phyloP scores from a whole-genome alignment of 2,113 vertebrate species.

The Gymnorhina tibicen region DNA sequence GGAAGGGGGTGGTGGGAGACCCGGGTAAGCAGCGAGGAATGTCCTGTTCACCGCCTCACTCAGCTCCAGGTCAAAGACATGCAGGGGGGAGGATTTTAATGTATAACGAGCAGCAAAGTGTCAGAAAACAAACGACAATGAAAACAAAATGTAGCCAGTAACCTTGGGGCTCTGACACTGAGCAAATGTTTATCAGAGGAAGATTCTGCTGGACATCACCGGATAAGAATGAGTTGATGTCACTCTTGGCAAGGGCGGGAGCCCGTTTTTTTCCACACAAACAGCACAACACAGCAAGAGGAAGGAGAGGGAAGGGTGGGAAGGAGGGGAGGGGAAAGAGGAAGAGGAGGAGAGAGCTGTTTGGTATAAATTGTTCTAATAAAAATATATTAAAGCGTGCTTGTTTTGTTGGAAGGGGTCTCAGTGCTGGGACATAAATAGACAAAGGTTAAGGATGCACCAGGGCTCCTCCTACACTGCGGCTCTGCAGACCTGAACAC shows the following conservation, averaged over 20 bases:
- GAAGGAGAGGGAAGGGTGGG: conserved; percentile 10
- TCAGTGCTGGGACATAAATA: conserved; percentile 20
- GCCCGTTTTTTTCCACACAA: conserved; percentile 59
- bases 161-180: conserved; percentile 65
- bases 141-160: conserved; percentile 53
- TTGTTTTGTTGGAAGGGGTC: conserved; percentile 44
- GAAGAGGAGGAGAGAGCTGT: not conserved
- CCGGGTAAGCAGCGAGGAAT: not conserved
- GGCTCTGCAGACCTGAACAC: not conserved
- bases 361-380: conserved; percentile 36
- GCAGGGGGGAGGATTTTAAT: not conserved
- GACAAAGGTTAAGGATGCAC: conserved; percentile 48
- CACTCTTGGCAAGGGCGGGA: conserved; percentile 71
- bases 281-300: conserved; percentile 61
- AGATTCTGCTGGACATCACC: conserved; percentile 72
- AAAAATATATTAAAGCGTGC: not conserved
- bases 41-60: not conserved
- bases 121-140: conserved; percentile 30
- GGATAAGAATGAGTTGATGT: conserved; percentile 84
- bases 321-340: conserved; percentile 4
- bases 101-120: not conserved
- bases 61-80: not conserved
- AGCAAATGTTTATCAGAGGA: conserved; percentile 71
- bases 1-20: not conserved
- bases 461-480: not conserved